Conservation (phyloP, 2,797 vertebrate species). For the Semaprochilodus insignis region DNA sequence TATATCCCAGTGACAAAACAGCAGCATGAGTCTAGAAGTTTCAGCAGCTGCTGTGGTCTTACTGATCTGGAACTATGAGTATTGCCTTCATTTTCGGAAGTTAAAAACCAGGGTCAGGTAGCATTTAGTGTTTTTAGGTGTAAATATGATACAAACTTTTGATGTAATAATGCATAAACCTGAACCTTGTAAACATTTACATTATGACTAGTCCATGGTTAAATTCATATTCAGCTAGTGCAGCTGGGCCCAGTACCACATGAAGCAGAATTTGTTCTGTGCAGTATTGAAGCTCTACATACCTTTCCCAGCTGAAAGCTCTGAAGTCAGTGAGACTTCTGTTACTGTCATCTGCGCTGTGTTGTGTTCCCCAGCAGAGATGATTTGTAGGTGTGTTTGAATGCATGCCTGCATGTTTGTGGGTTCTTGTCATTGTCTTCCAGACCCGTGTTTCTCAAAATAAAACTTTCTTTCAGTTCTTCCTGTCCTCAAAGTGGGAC, state of each 20-base stretch:
- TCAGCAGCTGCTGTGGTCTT: too few relatives aligned
- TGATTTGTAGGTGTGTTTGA: conserved; percentile 28
- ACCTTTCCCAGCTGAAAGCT: conserved; percentile 1
- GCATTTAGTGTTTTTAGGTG: too few relatives aligned
- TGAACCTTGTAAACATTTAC: too few relatives aligned
- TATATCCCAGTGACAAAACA: too few relatives aligned
- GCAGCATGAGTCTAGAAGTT: too few relatives aligned
- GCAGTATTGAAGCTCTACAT: not conserved
- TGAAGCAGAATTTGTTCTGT: not conserved
- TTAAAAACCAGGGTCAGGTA: too few relatives aligned
- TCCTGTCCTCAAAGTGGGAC: conserved; percentile 7
- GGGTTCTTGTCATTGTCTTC: conserved; percentile 25
- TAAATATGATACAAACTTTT: too few relatives aligned
- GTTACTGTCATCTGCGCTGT: conserved; percentile 2
- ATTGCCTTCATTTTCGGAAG: too few relatives aligned
- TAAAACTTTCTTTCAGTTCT: conserved; percentile 22
- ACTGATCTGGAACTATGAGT: too few relatives aligned
- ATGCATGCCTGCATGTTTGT: conserved; percentile 6
- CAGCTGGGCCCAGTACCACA: not conserved
- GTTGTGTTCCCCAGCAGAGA: not conserved
- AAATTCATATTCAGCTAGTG: too few relatives aligned
- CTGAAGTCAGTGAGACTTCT: not conserved
- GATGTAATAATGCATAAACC: too few relatives aligned
- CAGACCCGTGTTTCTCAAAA: conserved; percentile 16
- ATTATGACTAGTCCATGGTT: too few relatives aligned